A percentile compares a stretch with the other conserved stretches of the same genome.
These are phyloP conservation scores for Ceraclea dissimilis DNA, from an alignment of 2,888 invertebrate species.

Conservation along the genomic window DNA sequence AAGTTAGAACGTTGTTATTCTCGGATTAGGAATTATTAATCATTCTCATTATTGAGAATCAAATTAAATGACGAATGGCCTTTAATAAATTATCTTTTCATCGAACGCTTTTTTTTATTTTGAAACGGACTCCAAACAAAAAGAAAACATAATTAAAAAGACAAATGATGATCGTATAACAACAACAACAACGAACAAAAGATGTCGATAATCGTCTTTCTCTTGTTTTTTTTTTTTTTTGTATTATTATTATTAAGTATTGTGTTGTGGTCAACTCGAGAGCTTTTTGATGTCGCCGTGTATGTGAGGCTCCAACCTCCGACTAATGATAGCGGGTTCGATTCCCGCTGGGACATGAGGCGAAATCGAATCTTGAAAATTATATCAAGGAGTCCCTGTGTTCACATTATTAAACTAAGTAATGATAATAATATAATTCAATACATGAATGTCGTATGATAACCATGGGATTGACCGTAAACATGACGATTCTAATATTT, in stretches of 20 bases:
- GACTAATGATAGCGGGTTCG: conserved; percentile 16
- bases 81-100: background rate
- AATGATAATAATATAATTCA: too few species aligned
- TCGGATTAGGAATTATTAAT: too few species aligned
- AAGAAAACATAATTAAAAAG: background rate
- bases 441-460: too few species aligned
- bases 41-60: too few species aligned
- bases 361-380: conserved; percentile 2
- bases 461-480: too few species aligned
- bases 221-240: background rate
- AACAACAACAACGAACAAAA: background rate
- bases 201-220: conserved; percentile 1
- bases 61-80: too few species aligned
- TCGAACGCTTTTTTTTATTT: background rate
- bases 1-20: too few species aligned
- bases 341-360: conserved; percentile 14
- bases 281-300: conserved; percentile 15
- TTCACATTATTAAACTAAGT: background rate
- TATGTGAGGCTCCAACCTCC: conserved; percentile 3
- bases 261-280: conserved; percentile 7
- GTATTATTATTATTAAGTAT: background rate
- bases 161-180: background rate
- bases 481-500: too few species aligned
- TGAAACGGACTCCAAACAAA: background rate
- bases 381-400: background rate